Evolutionary conservation across 2,888 invertebrate genomes (phyloP), one percentile per base, ranked within the genome.

Genomic region (Steinernema hermaphroditum): DNA sequence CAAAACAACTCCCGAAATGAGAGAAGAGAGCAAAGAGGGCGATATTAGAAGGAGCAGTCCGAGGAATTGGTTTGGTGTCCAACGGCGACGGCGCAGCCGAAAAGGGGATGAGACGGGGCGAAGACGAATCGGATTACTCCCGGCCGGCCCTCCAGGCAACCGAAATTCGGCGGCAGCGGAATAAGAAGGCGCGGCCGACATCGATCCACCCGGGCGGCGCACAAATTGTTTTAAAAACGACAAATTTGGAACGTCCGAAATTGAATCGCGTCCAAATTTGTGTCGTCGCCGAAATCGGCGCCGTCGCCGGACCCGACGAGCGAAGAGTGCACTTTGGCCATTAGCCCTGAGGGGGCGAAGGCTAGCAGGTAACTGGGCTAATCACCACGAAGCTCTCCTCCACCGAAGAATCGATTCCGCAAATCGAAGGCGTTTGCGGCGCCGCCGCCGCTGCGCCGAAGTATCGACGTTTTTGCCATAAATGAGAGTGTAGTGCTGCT

Each of bases 1-100:
- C 27, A 62, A 62, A 62, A 62, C 62, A 62, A 62, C 62, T 62
- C 62, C 62, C 62, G 62, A 62, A 62, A 62, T 29, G 62, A 29
- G 62, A 62, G 62, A 62, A 62, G 62, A 46, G 46, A 46, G 46
- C 46, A 46, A 46, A 46, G 62, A 62, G 62, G 62, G 32, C 62
- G 62, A 62, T 46, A 46, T 46, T 46, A 46, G 22, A 46, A 46
- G 46, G 46, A 46, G 46, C 16, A n/a, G 16, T n/a, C 8, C 22
- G n/a, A 19, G 46, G n/a, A 46, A 46, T 16, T 46, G 46, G 46
- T 46, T 46, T 16, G n/a, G 46, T 46, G 46, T 19, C 46, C 46
- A 46, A 46, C 46, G 46, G 46, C 46, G 16, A 46, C 46, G 46
- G 8, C n/a, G 6, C 46, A 2, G 46, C 8, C 8, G n/a, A 50